Conservation (phyloP, 1,140 invertebrate genomes). For the Oryzaephilus surinamensis region DNA sequence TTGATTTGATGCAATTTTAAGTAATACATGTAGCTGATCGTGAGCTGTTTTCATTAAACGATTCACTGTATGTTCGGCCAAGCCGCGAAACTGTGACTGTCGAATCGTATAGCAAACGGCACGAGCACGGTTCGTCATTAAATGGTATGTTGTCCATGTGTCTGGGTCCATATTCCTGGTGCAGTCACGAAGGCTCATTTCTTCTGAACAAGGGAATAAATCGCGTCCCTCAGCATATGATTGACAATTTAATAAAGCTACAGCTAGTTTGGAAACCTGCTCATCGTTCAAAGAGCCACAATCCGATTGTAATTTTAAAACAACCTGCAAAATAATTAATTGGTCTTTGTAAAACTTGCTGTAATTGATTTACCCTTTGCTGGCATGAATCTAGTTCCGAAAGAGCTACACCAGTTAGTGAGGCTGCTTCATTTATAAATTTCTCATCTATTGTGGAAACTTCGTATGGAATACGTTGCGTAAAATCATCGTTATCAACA, state of each 20-base stretch:
- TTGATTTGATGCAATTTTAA: conserved; percentile 42
- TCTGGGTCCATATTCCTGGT: conserved; percentile 55
- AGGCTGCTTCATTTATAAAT: conserved; percentile 50
- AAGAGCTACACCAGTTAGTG: conserved; percentile 43
- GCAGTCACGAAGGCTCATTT: conserved; percentile 53
- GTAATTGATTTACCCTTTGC: conserved; percentile 40
- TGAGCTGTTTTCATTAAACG: conserved; percentile 46
- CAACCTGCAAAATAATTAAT: conserved; percentile 37
- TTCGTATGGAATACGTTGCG: conserved; percentile 44
- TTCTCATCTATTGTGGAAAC: conserved; percentile 50
- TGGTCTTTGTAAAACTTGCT: conserved; percentile 1
- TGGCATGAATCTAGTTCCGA: conserved; percentile 55
- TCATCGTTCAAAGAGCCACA: conserved; percentile 53
- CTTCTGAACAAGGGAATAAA: conserved; percentile 47
- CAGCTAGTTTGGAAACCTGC: conserved; percentile 54
- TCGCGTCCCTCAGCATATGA: conserved; percentile 49
- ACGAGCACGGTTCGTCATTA: conserved; percentile 56
- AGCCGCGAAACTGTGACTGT: conserved; percentile 53
- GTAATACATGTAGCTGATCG: conserved; percentile 31
- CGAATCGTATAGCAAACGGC: conserved; percentile 56
- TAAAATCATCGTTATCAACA: conserved; percentile 7
- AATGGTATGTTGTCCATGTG: conserved; percentile 61
- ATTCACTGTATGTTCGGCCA: conserved; percentile 58
- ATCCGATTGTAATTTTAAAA: conserved; percentile 46
- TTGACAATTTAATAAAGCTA: conserved; percentile 60